phyloP scores from a whole-genome alignment of 2,113 vertebrate genomes.

The Anser cygnoides region DNA sequence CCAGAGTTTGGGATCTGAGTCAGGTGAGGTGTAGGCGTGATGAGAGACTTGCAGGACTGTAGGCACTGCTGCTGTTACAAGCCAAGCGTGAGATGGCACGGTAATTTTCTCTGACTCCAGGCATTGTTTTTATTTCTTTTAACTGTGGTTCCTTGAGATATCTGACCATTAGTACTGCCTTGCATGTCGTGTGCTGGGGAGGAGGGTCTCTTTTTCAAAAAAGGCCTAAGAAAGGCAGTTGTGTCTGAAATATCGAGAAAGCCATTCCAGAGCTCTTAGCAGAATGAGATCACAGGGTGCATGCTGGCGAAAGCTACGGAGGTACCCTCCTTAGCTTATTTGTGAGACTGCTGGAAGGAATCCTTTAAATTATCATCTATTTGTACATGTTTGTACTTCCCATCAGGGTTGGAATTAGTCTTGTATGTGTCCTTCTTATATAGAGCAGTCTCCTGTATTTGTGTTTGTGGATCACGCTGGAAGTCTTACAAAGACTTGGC shows the following conservation, averaged over 20 bases:
- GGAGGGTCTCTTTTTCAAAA: neutral
- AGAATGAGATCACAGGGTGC: neutral
- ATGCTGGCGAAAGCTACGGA: neutral
- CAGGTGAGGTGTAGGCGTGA: fast-evolving
- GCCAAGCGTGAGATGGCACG: fast-evolving
- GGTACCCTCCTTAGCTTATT: neutral
- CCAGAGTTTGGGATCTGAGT: neutral
- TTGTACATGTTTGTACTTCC: neutral
- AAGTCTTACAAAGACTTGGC: neutral
- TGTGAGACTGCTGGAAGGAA: neutral
- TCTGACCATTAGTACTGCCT: neutral
- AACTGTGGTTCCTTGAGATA: neutral
- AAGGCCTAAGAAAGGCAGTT: neutral
- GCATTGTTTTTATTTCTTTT: neutral
- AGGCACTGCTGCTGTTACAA: neutral
- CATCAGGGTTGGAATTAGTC: neutral
- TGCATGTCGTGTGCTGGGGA: neutral
- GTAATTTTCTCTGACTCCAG: neutral
- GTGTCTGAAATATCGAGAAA: neutral
- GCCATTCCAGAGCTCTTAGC: neutral
- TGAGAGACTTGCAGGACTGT: neutral
- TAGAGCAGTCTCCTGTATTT: neutral
- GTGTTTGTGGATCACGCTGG: neutral
- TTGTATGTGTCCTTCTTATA: neutral
- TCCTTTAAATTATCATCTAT: neutral